Evolutionary conservation across 2,888 invertebrate species (phyloP), one percentile per base, ranked within the genome.

Genomic region (Meghimatium bilineatum): DNA sequence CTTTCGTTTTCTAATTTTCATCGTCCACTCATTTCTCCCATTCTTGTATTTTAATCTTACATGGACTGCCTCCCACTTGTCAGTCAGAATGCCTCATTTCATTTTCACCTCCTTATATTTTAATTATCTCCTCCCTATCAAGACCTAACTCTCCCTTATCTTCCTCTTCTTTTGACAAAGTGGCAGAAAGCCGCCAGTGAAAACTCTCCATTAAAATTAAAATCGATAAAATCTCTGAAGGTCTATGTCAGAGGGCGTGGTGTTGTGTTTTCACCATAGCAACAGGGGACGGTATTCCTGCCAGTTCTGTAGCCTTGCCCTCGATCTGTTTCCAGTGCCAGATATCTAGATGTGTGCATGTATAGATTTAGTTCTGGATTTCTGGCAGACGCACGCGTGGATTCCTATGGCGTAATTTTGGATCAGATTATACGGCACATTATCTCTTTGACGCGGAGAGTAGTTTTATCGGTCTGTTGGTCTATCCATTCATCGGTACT

Each of bases 201-300:
- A 72, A 72, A 49, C 44, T 49, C 49, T 29, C 44, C 38, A 72
- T 72, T 72, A 72, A 72, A 72, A 44, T 72, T 49, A 29, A 72
- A 72, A 72, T 72, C 72, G n/a, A 72, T 72, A n/a, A 44, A 26
- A 44, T 44, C 72, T 72, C 72, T 8, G n/a, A n/a, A 44, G 72
- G 44, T 72, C 12, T 44, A 49, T 44, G 72, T 72, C 49, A 72
- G 72, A 44, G 72, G 72, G 49, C 44, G 72, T 49, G 72, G 44
- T 49, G 38, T 72, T 72, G 38, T 72, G 44, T 44, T 44, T 72
- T 72, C 72, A 29, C 72, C 72, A 72, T 72, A 36, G 72, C 44
- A 72, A 72, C 72, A 63, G 72, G n/a, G 23, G 72, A 17, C 44
- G n/a, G n/a, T 6, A 29, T 72, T 44, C 44, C 49, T 8, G 71